A percentile compares a stretch with the other conserved stretches of the same genome.
These are phyloP conservation scores for Morpho deidamia DNA, from an alignment of 2,888 invertebrate species.

Conservation along the genomic window DNA sequence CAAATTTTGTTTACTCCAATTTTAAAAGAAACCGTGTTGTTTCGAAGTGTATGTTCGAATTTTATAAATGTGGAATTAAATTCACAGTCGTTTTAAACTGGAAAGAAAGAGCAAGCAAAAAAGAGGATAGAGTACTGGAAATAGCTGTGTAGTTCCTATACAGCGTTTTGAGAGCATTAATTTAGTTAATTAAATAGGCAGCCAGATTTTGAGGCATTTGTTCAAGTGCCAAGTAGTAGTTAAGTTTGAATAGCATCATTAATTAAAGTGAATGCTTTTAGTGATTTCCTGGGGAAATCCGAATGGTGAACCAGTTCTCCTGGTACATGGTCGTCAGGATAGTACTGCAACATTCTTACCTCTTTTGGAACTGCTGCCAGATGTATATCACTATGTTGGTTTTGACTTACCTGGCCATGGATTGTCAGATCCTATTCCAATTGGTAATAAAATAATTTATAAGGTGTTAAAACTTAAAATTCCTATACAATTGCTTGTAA, in stretches of 20 bases:
- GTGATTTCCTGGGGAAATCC: conserved; percentile 79
- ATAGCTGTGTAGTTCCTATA: no score
- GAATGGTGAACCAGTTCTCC: conserved; percentile 67
- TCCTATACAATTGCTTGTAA: no score
- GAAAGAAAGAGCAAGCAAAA: no score
- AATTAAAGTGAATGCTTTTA: conserved; percentile 36
- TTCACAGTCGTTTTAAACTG: no score
- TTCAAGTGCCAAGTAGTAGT: conserved; percentile 4
- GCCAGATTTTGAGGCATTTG: no score
- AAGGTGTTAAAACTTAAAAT: neutral
- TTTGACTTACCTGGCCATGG: conserved; percentile 82
- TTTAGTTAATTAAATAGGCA: no score
- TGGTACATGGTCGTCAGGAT: conserved; percentile 81
- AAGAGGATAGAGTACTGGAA: no score
- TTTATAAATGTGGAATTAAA: no score
- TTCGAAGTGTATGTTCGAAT: no score
- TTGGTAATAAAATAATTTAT: conserved; percentile 33
- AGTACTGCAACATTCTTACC: conserved; percentile 79
- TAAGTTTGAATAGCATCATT: neutral
- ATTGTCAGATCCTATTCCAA: conserved; percentile 72
- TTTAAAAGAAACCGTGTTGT: no score
- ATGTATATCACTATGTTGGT: conserved; percentile 46
- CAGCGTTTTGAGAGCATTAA: no score
- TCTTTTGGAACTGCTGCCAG: conserved; percentile 71
- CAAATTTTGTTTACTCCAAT: no score